These are phyloP conservation scores for Lutraria lutraria DNA, from an alignment of 2,888 invertebrate species.

Conservation along the genomic window DNA sequence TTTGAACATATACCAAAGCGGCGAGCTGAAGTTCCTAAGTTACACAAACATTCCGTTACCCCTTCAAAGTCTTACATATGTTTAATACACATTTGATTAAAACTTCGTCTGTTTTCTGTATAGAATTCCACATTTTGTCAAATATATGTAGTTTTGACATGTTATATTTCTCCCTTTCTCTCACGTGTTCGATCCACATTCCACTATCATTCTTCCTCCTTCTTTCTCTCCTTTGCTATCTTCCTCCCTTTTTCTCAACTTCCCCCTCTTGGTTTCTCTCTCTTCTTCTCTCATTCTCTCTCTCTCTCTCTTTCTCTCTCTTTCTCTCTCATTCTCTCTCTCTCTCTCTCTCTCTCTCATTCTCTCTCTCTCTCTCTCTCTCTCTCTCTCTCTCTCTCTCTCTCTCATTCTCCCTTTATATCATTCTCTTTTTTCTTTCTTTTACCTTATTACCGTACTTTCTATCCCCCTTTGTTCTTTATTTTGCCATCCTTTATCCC, in stretches of 20 bases:
- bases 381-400: background rate
- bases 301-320: background rate
- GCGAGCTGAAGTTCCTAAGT: no score
- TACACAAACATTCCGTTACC: no score
- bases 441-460: no score
- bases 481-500: no score
- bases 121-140: no score
- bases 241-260: background rate
- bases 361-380: background rate
- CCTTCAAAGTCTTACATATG: no score
- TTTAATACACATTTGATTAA: no score
- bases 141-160: no score
- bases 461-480: no score
- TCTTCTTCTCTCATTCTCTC: background rate
- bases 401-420: background rate
- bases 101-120: no score
- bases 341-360: background rate
- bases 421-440: no score
- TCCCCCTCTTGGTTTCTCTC: background rate
- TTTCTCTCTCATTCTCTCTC: background rate
- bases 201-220: background rate
- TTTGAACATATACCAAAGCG: no score
- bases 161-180: background rate
- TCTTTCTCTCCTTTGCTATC: background rate
- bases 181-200: background rate